Evolutionary conservation across 2,888 invertebrate species (phyloP).

Genomic region (Suillia variegata): DNA sequence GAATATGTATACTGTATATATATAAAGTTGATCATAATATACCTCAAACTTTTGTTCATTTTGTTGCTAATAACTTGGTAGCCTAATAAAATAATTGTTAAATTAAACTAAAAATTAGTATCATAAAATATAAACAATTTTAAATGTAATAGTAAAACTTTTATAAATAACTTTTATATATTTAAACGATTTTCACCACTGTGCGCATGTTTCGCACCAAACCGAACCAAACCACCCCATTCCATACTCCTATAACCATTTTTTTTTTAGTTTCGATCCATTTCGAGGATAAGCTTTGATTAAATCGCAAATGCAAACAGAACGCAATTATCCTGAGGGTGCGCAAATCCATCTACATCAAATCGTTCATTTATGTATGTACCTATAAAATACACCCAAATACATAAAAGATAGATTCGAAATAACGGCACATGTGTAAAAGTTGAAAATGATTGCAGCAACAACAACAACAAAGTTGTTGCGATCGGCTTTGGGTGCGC

Average conservation of each 20-base stretch:
- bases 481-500: background rate
- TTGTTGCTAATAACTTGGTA: no score
- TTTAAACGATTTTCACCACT: no score
- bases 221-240: slow-evolving; percentile 13
- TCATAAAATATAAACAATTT: no score
- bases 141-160: no score
- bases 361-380: no score
- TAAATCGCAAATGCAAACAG: slow-evolving; percentile 28
- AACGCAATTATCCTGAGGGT: background rate
- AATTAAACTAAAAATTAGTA: no score
- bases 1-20: no score
- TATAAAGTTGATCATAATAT: no score
- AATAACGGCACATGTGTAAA: slow-evolving; percentile 16
- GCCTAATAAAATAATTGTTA: no score
- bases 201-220: background rate
- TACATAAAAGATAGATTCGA: background rate
- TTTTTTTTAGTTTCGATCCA: slow-evolving; percentile 10
- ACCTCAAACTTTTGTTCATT: no score
- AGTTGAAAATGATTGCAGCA: background rate
- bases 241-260: no score
- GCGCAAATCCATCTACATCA: background rate
- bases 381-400: background rate
- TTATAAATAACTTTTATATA: no score
- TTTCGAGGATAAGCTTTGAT: slow-evolving; percentile 30
- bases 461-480: background rate